These are phyloP conservation scores for Mylabris phalerata DNA, from an alignment of 1,140 invertebrate genomes.

Conservation along the genomic window DNA sequence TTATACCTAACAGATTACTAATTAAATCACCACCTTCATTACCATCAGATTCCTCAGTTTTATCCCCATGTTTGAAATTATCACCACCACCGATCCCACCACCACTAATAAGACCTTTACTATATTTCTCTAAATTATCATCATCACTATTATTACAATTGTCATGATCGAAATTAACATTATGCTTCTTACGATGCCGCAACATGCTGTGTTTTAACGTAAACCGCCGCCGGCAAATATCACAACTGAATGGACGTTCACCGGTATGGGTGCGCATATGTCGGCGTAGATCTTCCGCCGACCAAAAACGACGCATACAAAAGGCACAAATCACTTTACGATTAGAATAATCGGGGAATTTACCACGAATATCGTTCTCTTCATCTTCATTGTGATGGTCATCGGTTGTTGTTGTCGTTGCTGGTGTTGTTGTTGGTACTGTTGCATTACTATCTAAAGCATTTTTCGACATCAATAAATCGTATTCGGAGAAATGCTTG, in stretches of 20 bases:
- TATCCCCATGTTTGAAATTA: conserved; percentile 43
- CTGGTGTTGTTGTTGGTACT: conserved; percentile 40
- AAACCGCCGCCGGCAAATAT: conserved; percentile 74
- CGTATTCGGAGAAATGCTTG: conserved; percentile 63
- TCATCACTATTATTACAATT: conserved; percentile 11
- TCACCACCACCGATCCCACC: not conserved
- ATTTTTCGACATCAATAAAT: conserved; percentile 69
- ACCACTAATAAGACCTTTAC: no score
- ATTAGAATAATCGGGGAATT: conserved; percentile 80
- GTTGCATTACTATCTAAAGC: conserved; percentile 59
- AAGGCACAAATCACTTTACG: conserved; percentile 87
- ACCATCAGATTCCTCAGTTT: conserved; percentile 46
- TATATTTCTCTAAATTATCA: conserved; percentile 11
- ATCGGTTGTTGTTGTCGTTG: conserved; percentile 40
- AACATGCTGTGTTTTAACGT: conserved; percentile 93
- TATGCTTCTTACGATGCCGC: conserved; percentile 80
- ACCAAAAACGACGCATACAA: conserved; percentile 88
- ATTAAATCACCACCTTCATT: conserved; percentile 68
- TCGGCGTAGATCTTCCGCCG: conserved; percentile 81
- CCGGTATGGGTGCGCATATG: conserved; percentile 89
- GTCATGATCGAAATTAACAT: conserved; percentile 37
- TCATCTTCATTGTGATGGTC: conserved; percentile 44
- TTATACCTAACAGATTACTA: conserved; percentile 81
- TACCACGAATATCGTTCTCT: conserved; percentile 53
- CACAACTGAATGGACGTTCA: conserved; percentile 72